A percentile compares a stretch with the other conserved stretches of the same genome.
These are phyloP conservation scores for Grammomys dolichurus DNA, from an alignment of 2,113 vertebrate species.

Conservation along the genomic window DNA sequence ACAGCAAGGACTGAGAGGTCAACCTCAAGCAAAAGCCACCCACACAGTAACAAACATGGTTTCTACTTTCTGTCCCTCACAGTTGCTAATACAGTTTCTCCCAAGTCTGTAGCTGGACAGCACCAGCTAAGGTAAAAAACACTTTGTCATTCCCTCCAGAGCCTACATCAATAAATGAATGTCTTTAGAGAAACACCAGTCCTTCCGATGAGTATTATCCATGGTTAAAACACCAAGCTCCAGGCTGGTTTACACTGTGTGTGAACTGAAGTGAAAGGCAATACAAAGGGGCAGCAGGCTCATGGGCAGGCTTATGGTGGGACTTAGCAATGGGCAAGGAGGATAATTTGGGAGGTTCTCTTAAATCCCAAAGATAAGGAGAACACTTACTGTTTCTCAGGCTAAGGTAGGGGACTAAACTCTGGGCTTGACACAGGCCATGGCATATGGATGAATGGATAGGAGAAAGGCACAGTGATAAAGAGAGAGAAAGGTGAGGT, in stretches of 20 bases:
- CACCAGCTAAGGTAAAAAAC: not conserved
- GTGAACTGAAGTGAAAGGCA: not conserved
- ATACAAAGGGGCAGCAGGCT: not conserved
- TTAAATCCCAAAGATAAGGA: not conserved
- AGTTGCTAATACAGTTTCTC: not conserved
- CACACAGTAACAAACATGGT: not conserved
- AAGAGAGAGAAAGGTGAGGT: not conserved
- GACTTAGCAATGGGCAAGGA: not conserved
- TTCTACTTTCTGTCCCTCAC: not conserved
- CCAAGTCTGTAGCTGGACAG: not conserved
- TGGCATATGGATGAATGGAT: not conserved
- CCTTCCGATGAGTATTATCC: not conserved
- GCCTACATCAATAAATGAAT: not conserved
- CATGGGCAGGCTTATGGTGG: not conserved
- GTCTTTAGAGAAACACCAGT: not conserved
- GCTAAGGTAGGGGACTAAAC: not conserved
- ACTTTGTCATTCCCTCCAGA: not conserved
- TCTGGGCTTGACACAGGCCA: not conserved
- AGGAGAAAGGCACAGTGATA: not conserved
- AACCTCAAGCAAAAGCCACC: not conserved
- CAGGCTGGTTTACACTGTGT: not conserved
- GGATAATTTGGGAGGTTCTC: not conserved
- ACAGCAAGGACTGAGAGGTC: not conserved
- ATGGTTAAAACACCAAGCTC: slow-evolving; percentile 1
- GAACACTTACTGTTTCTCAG: not conserved